Conservation (phyloP, 1,140 invertebrate species). For the Apis cerana region DNA sequence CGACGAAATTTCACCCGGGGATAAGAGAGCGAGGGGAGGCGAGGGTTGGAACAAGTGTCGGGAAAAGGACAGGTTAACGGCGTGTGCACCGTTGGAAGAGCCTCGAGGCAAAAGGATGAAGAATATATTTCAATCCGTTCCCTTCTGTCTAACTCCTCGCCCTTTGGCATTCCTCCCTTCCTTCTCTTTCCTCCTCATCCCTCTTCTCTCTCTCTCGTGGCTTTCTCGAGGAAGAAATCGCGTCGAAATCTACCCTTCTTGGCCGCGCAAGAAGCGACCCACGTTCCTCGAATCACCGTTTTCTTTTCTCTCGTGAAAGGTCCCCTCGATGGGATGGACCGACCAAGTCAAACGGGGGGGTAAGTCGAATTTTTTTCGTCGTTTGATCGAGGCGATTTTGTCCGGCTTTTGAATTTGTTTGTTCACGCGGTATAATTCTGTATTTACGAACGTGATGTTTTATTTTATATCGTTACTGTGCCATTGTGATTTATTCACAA, state of each 20-base stretch:
- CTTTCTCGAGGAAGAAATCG: background rate
- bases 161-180: background rate
- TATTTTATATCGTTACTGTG: no score
- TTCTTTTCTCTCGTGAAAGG: no score
- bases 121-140: constrained; percentile 24
- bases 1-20: background rate
- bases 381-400: no score
- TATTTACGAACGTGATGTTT: no score
- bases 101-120: background rate
- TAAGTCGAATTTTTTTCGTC: no score
- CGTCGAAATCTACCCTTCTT: background rate
- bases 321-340: no score
- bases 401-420: no score
- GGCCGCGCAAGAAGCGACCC: background rate
- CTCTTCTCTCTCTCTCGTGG: background rate
- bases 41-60: background rate
- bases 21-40: background rate
- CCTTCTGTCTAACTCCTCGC: background rate
- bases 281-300: background rate
- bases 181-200: background rate
- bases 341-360: no score
- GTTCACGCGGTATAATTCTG: no score
- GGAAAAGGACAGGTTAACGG: background rate
- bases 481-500: no score
- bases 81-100: background rate